Evolutionary conservation across 2,797 vertebrate species (phyloP).

Genomic region (Anguilla megastoma): DNA sequence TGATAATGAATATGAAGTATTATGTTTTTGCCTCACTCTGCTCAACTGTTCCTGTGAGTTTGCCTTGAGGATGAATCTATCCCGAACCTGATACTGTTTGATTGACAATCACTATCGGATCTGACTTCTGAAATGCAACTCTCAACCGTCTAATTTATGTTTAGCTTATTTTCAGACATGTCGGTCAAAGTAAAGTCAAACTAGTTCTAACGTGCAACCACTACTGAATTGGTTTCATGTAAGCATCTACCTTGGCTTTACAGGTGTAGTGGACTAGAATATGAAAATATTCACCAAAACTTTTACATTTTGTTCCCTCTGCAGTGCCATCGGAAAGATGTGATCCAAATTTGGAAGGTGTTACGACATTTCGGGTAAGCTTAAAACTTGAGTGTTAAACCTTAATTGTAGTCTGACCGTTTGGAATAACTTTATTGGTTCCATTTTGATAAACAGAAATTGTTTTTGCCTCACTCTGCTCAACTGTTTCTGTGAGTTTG

Average conservation of each 20-base stretch:
- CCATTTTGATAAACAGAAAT: neutral
- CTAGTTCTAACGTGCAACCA: too few relatives aligned
- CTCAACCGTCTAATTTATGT: too few relatives aligned
- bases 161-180: neutral
- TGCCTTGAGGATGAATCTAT: conserved; percentile 52
- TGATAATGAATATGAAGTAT: neutral
- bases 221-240: too few relatives aligned
- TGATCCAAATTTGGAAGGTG: conserved; percentile 59
- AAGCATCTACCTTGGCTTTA: too few relatives aligned
- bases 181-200: too few relatives aligned
- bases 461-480: neutral
- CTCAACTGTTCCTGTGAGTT: neutral
- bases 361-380: neutral
- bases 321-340: conserved; percentile 48
- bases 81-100: conserved; percentile 55
- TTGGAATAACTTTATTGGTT: neutral
- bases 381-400: neutral
- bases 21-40: neutral
- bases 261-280: too few relatives aligned
- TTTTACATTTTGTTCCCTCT: neutral
- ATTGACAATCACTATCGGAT: conserved; percentile 51
- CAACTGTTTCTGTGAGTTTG: neutral
- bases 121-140: conserved; percentile 57
- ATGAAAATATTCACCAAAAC: too few relatives aligned
- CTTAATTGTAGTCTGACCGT: too few relatives aligned